Evolutionary conservation across 30 jellyfish, hydroid and myxozoan species (phyloP), one percentile per base, ranked within the genome.

Genomic region (Kudoa iwatai): DNA sequence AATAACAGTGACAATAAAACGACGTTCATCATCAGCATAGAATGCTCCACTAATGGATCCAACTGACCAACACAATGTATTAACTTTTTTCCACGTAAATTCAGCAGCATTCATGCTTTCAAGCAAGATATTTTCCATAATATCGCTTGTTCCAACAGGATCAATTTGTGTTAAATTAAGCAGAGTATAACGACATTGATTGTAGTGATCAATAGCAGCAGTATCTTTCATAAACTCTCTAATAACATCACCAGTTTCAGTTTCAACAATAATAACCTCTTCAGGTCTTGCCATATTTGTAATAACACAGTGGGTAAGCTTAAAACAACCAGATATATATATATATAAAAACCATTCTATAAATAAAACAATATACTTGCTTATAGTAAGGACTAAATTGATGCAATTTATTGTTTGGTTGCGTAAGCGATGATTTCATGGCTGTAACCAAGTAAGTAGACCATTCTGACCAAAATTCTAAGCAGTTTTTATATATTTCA

Each of bases 1-100:
- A 13, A 44, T 34, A 28, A 77, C 88, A 53, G 57, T 77, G 35
- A 77, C 96, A 21, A 77, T 59, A 49, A 77, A 77, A 24, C 88
- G 46, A 39, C 64, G 64, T 40, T 77, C 96, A 25, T 62, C 88
- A 39, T 62, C 88, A 44, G 57, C 96, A 43, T 62, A 87, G 88
- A 77, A 61, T 2, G 96, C 88, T 39, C 96, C 96, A 64, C 85
- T 62, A 47, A 77, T 77, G 2, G 96, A 77, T 1, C 96, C 96
- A 34, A 77, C 53, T 13, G 96, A 87, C 96, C 96, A 77, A 53
- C 96, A 62, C 18, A 77, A 6, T 9, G 11, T 6, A 28, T 28
- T 28, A 9, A 28, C 9, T 6, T 28, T n/a, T 6, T 28, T 28
- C 36, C 36, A 28, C 11, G 9, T 28, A 28, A 28, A 28, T 6